Evolutionary conservation across 2,113 vertebrate genomes (phyloP).

Genomic region (Burhinus oedicnemus): DNA sequence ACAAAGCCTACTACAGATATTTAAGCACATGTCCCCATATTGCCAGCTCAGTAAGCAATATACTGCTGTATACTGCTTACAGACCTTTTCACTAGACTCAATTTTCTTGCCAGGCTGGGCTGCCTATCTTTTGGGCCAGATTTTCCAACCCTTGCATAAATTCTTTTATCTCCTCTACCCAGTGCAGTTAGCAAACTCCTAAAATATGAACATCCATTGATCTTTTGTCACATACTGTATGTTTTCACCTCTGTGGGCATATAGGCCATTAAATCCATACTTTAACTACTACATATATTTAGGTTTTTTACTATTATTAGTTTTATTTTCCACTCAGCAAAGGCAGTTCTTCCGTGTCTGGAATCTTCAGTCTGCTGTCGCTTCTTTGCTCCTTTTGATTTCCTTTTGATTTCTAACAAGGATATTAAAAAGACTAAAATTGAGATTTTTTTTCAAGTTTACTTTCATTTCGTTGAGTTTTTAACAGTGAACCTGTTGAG

Average conservation of each 20-base stretch:
- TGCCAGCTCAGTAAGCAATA: background rate
- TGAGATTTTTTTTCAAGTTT: background rate
- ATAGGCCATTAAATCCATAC: constrained; percentile 24
- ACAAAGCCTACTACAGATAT: background rate
- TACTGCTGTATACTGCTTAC: background rate
- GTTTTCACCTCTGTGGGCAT: background rate
- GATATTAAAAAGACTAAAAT: background rate
- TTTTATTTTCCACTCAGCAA: background rate
- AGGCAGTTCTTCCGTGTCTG: background rate
- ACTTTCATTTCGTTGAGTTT: background rate
- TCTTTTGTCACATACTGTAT: constrained; percentile 42
- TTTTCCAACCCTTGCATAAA: constrained; percentile 30
- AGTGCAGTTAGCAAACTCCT: constrained; percentile 29
- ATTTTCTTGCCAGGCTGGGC: background rate
- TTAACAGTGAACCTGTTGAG: background rate
- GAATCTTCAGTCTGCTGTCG: background rate
- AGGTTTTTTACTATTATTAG: background rate
- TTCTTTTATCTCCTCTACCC: constrained; percentile 53
- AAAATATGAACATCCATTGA: constrained; percentile 52
- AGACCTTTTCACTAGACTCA: constrained; percentile 16
- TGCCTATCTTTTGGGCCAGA: constrained; percentile 55
- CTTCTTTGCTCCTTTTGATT: background rate
- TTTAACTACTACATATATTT: background rate
- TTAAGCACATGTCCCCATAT: background rate
- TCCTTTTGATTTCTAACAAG: background rate